Evolutionary conservation across 2,113 vertebrate genomes (phyloP), one percentile per base, ranked within the genome.

Genomic region (Zosterops hypoxanthus): DNA sequence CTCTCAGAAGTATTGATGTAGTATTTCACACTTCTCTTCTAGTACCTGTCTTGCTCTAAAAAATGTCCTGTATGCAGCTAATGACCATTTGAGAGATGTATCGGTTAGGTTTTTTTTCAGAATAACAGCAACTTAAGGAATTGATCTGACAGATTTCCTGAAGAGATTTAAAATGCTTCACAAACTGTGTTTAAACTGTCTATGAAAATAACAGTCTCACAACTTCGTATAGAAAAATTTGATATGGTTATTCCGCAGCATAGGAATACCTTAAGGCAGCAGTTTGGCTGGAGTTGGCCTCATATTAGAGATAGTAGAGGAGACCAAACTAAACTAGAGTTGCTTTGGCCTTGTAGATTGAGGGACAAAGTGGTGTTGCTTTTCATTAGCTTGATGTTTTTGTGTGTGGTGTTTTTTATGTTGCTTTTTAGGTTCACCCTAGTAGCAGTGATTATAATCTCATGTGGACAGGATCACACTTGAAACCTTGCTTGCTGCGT

Each of bases 401-500:
- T 63, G 16, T 36, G 12, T 71, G 21, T 63, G n/a, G 12, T 86
- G 44, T 36, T 91, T n/a, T 59, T 86, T 66, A 18, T 88, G 36
- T 88, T 72, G 34, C 65, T 77, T 86, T 92, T 95, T 23, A 99
- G 99, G 99, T 99, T 89, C 98, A 99, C 84, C 98, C 98, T 36
- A 99, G 98, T 88, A 99, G 99, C 95, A 99, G 97, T 2, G 98
- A 99, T 95, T 99, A 99, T 90, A 99, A 99, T 94, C 98, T 99
- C n/a, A 99, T 99, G 99, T 99, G 99, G 99, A 99, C 99, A 14
- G 99, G 99, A 78, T 99, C 99, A 79, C 99, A 99, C 97, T 97
- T 99, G 95, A 99, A 99, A 97, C 98, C 99, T 90, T 98, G 99
- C 79, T 90, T 99, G 90, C 98, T 99, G 68, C 98, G 99, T 70